Base-by-base conservation (phyloP, 2,113 vertebrate genomes). In the Sturnira hondurensis region DNA sequence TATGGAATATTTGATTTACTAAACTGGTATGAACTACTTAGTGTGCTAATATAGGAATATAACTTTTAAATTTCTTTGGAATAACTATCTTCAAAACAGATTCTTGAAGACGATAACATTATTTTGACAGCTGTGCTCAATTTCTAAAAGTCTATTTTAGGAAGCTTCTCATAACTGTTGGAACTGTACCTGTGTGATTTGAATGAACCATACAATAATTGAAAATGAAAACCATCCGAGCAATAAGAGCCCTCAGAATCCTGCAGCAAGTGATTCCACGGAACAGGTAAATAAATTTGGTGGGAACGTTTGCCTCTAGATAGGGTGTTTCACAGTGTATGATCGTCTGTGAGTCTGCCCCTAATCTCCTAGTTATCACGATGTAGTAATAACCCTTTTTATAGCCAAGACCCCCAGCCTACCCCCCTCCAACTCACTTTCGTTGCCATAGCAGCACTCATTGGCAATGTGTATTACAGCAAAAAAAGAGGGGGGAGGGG, bases 1-100 rank as follows among this genome's bases (percentile, higher is more conserved):
- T 98, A 98, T 98, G 98, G 98, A 98, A 98, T 99, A 98, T 98
- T 98, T 99, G 98, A 98, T 98, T 98, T 99, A 98, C 98, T 98
- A 98, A 98, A 98, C 98, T 97, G 96, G 97, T 97, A 97, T 96
- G 97, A 98, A 98, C 98, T 98, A 97, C 98, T 98, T 98, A 97
- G 97, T 94, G 98, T 98, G 98, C 97, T 98, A 98, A 98, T 98
- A 98, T 91, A 98, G 73, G 96, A 98, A 98, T 97, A 98, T 96
- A 98, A 98, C 98, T 98, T 98, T 97, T 96, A 97, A 96, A 96
- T 98, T 98, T 98, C 97, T 97, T 96, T 97, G 96, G 94, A 98
- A 98, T 97, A 98, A 93, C 97, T 98, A 54, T 98, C 96, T 98
- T 97, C 63, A 91, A 96, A 98, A 97, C 95, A 96, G 97, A 97